phyloP scores from a whole-genome alignment of 2,888 invertebrate species.

The Drosophila eohydei region DNA sequence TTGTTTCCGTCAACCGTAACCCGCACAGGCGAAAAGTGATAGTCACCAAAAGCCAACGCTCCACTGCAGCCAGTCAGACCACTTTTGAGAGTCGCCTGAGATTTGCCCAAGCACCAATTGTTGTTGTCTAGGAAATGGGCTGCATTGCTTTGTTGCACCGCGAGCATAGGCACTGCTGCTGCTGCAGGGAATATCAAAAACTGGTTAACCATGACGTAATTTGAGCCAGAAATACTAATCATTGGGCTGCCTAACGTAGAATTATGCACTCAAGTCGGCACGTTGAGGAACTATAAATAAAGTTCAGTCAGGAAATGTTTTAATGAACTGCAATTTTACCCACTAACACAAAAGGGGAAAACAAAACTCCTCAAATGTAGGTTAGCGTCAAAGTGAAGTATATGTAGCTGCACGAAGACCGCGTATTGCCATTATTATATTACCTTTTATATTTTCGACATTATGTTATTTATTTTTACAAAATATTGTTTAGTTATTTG shows the following conservation, averaged over 20 bases:
- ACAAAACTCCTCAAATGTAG: neutral
- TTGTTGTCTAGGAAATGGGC: slow-evolving; percentile 41
- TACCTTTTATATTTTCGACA: neutral
- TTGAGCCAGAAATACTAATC: slow-evolving; percentile 13
- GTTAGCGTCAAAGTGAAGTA: neutral
- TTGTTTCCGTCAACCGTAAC: slow-evolving; percentile 69
- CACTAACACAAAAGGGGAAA: slow-evolving; percentile 8
- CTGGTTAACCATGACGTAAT: slow-evolving; percentile 49
- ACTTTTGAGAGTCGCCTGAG: slow-evolving; percentile 54
- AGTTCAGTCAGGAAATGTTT: slow-evolving; percentile 6
- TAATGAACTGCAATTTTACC: slow-evolving; percentile 11
- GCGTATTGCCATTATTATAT: neutral
- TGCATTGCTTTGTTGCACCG: slow-evolving; percentile 13
- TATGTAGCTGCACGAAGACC: too few species aligned
- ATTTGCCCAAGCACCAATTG: slow-evolving; percentile 42
- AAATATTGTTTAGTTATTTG: slow-evolving; percentile 38
- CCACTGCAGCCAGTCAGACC: slow-evolving; percentile 61
- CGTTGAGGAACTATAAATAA: neutral
- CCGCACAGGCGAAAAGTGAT: slow-evolving; percentile 57
- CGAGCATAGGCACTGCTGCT: slow-evolving; percentile 5
- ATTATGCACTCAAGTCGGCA: slow-evolving; percentile 9
- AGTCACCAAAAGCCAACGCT: slow-evolving; percentile 39
- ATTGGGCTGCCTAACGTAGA: slow-evolving; percentile 23
- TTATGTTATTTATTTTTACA: slow-evolving; percentile 62
- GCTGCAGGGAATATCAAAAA: slow-evolving; percentile 38